Percentiles rank a stretch among this genome's conserved stretches.
Evolutionary conservation across 2,888 invertebrate genomes (phyloP).

Genomic region (Stratiomys singularior): DNA sequence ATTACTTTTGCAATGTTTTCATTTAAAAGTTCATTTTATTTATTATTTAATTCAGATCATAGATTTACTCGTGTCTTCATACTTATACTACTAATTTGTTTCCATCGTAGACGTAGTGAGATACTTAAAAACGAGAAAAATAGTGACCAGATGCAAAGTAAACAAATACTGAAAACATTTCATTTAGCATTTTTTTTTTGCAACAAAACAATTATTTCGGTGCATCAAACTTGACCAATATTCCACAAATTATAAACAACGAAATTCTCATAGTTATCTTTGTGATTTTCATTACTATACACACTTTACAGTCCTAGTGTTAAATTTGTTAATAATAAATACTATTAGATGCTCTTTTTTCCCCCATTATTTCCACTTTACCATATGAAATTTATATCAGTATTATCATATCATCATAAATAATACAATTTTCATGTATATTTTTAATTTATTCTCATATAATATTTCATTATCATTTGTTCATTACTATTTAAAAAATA

Average conservation of each 20-base stretch:
- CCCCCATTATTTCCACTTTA: not conserved
- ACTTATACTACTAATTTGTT: constrained; percentile 4
- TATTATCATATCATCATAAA: constrained; percentile 33
- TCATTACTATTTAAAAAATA: constrained; percentile 51
- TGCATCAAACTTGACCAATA: not conserved
- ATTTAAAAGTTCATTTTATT: not conserved
- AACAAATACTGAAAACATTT: not conserved
- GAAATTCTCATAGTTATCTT: not conserved
- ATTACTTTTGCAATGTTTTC: not conserved
- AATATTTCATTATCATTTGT: constrained; percentile 16
- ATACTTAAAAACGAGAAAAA: constrained; percentile 12
- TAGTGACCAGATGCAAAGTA: constrained; percentile 31
- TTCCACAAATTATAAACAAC: not conserved
- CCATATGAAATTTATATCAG: constrained; percentile 33
- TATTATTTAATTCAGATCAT: not conserved
- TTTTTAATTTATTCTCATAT: constrained; percentile 23
- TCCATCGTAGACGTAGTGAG: not conserved
- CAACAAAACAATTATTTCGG: too few species aligned
- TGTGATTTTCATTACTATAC: constrained; percentile 23
- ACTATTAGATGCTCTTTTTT: not conserved
- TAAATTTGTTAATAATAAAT: constrained; percentile 44
- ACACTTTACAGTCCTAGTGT: constrained; percentile 45
- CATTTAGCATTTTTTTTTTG: not conserved
- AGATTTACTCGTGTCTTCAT: not conserved
- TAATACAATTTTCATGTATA: constrained; percentile 36